Evolutionary conservation across 2,113 vertebrate species (phyloP), one percentile per base, ranked within the genome.

Genomic region (Aptenodytes patagonicus): DNA sequence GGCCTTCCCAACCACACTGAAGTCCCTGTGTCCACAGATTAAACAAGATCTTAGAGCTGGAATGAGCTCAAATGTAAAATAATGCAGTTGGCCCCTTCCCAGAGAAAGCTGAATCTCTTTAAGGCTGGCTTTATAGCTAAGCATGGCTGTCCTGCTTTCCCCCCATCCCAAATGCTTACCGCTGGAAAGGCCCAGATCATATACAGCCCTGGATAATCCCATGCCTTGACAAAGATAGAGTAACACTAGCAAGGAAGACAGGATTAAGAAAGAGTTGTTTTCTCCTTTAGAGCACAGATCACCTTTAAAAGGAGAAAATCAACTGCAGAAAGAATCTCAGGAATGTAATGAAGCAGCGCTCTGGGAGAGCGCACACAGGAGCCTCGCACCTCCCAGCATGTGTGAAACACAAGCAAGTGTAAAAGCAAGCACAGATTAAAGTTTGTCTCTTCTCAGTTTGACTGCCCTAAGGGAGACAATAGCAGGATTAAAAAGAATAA

Each of bases 341-440:
- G 44, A 62, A 83, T 10, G 58, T 38, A 46, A 76, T 1, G 32
- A 72, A 87, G 66, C 89, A 72, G 72, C 61, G 7, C 65, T 16
- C 47, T 10, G 75, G 62, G 79, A 57, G 54, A 83, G n/a, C 0
- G 0, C 47, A 13, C 3, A 8, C 69, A 61, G 82, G 42, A 86
- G 81, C 87, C 73, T 95, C 1, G 8, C 83, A 34, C 77, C 81
- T 95, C 89, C 92, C 93, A 95, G 93, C 84, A 36, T 7, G 75
- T 19, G 82, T 29, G 84, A 90, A 95, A 87, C 87, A 95, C 77
- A 32, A 84, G 80, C 79, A 51, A 91, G 95, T 80, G 75, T 77
- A 88, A 94, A 95, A 96, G 55, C 89, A 93, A 75, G 18, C 84
- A 19, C 54, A 94, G 93, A 91, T 85, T 92, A 87, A 94, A 95